These are phyloP conservation scores for Gymnocypris eckloni DNA, from an alignment of 2,797 vertebrate species.

Conservation along the genomic window DNA sequence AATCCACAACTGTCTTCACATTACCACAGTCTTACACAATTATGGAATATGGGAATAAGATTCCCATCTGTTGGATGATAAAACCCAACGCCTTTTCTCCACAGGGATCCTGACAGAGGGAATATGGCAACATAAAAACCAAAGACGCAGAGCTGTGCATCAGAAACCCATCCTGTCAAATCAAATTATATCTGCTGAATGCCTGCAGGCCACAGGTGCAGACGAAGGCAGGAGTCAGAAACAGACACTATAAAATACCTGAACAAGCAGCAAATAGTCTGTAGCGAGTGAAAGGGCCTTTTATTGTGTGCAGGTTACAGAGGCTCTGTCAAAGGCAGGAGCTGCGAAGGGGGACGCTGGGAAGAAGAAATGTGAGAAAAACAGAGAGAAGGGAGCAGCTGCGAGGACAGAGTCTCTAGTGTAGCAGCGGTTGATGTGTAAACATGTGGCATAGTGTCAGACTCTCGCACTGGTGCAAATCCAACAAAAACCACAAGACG, in stretches of 20 bases:
- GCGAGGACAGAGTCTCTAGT: constrained; percentile 34
- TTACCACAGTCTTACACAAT: neutral
- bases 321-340: constrained; percentile 21
- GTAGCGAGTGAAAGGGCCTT: constrained; percentile 24
- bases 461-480: neutral
- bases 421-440: constrained; percentile 13
- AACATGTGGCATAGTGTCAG: constrained; percentile 41
- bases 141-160: constrained; percentile 12
- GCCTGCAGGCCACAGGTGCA: constrained; percentile 32
- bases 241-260: constrained; percentile 41
- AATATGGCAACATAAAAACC: constrained; percentile 12
- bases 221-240: constrained; percentile 27
- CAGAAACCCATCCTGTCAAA: constrained; percentile 33
- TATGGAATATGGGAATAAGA: constrained; percentile 7
- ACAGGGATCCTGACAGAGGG: neutral
- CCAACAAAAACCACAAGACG: neutral
- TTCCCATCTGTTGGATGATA: constrained; percentile 11
- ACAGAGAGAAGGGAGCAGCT: constrained; percentile 17
- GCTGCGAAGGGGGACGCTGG: neutral
- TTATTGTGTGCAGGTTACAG: constrained; percentile 35
- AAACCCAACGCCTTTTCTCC: neutral
- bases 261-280: constrained; percentile 47
- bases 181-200: constrained; percentile 21
- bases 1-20: constrained; percentile 22
- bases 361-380: constrained; percentile 7